Conservation (phyloP, 2,888 invertebrate genomes). For the Oxystoma pomonae region DNA sequence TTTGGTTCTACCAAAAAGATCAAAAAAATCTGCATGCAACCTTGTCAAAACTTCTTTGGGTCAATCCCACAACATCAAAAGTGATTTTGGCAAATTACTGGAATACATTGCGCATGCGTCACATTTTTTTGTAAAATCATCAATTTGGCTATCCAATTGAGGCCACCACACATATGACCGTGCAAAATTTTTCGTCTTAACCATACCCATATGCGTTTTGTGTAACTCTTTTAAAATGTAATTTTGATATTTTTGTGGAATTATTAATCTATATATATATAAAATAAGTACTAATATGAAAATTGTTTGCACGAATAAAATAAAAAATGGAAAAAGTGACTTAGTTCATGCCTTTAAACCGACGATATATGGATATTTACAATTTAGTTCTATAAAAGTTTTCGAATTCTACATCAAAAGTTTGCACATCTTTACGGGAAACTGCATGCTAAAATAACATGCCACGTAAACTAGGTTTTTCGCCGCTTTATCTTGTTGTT, state of each 20-base stretch:
- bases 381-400: too few relatives aligned
- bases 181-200: constrained; percentile 37
- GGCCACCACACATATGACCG: constrained; percentile 11
- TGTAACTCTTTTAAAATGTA: constrained; percentile 15
- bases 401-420: too few relatives aligned
- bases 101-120: constrained; percentile 3
- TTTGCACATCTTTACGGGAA: too few relatives aligned
- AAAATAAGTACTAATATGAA: too few relatives aligned
- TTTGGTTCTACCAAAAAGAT: constrained; percentile 13
- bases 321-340: too few relatives aligned
- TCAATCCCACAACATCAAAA: constrained; percentile 10
- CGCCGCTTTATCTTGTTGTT: too few relatives aligned
- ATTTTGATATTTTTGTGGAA: constrained; percentile 11
- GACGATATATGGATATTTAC: too few relatives aligned
- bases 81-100: not conserved
- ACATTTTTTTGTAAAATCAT: constrained; percentile 2
- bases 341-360: too few relatives aligned
- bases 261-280: constrained; percentile 11
- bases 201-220: constrained; percentile 10
- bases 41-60: constrained; percentile 13
- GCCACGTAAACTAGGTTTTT: too few relatives aligned
- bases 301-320: too few relatives aligned
- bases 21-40: constrained; percentile 17
- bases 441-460: too few relatives aligned
- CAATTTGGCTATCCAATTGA: constrained; percentile 1